These are phyloP conservation scores for Spilosoma lubricipeda DNA, from an alignment of 2,888 invertebrate species.

Conservation along the genomic window DNA sequence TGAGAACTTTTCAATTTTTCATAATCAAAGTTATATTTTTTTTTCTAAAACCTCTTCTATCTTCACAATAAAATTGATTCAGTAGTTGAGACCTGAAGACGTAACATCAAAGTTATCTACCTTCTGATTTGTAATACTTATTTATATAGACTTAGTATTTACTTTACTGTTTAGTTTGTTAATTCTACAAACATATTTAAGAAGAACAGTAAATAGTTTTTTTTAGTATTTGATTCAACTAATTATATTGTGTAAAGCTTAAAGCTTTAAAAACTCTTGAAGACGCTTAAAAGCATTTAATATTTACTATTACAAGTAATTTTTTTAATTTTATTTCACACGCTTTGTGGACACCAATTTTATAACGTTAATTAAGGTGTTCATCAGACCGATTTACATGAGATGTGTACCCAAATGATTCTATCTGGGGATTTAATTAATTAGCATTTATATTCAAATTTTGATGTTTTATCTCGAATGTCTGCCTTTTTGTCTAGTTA, in stretches of 20 bases:
- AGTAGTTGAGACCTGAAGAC: no score
- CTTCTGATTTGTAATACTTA: no score
- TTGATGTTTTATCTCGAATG: not conserved
- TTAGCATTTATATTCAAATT: constrained; percentile 4
- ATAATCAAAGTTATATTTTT: no score
- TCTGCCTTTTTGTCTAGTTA: not conserved
- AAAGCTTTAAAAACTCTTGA: not conserved
- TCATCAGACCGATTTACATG: constrained; percentile 4
- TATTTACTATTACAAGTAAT: not conserved
- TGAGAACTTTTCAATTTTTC: no score
- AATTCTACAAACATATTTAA: no score
- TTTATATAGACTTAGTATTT: no score
- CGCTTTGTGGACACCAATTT: not conserved
- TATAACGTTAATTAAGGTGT: constrained; percentile 15
- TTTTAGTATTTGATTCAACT: not conserved
- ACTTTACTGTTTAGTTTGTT: no score
- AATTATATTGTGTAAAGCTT: not conserved
- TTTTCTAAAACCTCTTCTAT: no score
- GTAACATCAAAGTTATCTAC: no score
- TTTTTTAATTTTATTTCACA: constrained; percentile 1
- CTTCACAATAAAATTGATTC: no score
- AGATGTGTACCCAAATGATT: constrained; percentile 2
- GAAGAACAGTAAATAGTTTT: not conserved
- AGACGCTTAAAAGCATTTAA: not conserved
- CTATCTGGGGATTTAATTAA: constrained; percentile 6